phyloP scores from a whole-genome alignment of 2,113 vertebrate species.

The Mystacornis crossleyi region DNA sequence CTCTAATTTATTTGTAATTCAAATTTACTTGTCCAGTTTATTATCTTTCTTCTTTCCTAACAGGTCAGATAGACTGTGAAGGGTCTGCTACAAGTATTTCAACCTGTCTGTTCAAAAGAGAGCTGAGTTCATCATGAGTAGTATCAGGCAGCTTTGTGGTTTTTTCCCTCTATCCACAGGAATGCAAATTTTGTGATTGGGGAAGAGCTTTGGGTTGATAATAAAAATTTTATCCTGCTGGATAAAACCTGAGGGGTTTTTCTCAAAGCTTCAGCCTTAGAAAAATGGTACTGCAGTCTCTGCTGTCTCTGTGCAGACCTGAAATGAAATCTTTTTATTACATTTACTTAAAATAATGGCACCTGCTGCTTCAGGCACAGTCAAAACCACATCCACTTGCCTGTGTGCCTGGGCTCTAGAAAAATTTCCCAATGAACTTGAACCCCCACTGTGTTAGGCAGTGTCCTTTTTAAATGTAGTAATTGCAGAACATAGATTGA shows the following conservation, averaged over 20 bases:
- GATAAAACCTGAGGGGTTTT: not conserved
- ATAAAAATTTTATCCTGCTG: not conserved
- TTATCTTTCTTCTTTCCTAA: conserved; percentile 39
- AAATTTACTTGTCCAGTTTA: conserved; percentile 53
- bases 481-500: conserved; percentile 30
- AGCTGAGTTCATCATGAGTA: not conserved
- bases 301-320: not conserved
- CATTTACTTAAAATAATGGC: not conserved
- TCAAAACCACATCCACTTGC: not conserved
- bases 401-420: not conserved
- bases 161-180: not conserved
- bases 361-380: not conserved
- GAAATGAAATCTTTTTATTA: conserved; percentile 30
- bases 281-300: not conserved
- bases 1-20: conserved; percentile 63
- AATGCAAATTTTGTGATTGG: not conserved
- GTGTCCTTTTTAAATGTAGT: conserved; percentile 4
- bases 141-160: not conserved
- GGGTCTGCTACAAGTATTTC: conserved; percentile 35
- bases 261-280: not conserved
- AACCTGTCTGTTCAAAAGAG: not conserved
- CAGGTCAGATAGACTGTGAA: conserved; percentile 32
- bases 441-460: not conserved
- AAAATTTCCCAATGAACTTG: not conserved
- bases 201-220: not conserved